Evolutionary conservation across 2,888 invertebrate species (phyloP), one percentile per base, ranked within the genome.

Genomic region (Tetragonisca angustula): DNA sequence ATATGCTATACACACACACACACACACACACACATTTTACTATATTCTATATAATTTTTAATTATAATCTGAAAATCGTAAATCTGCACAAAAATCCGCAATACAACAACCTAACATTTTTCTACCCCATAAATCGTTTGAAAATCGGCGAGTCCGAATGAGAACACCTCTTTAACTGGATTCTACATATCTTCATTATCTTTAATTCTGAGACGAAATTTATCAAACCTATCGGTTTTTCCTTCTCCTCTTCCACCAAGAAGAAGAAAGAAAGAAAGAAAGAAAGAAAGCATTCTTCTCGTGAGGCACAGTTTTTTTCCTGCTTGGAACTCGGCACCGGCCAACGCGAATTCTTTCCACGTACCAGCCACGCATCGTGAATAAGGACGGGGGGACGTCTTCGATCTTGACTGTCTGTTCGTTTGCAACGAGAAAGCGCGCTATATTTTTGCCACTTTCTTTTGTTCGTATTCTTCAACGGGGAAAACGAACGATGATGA

Each of bases 401-500:
- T 80, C 74, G 74, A 72, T 76, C 72, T 21, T 67, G 65, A 76
- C 76, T 76, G 70, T 68, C 83, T 83, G 73, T 65, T 79, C 75
- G 83, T 79, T 79, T 76, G 72, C 56, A 43, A 43, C 43, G 43
- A 54, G 54, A 73, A 69, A 73, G 65, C 64, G 65, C n/a, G 59
- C 65, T 71, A 73, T 71, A 67, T 76, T 74, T 83, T 77, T 76
- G 71, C 76, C 76, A 11, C 75, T 62, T 21, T 27, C 61, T 54
- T 83, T 83, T 85, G 73, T 83, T 65, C 74, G 70, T 71, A 72
- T 76, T 62, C 74, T 83, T 83, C 71, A 75, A 78, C 36, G 71
- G 67, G 43, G 65, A 50, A 68, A 62, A 75, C 59, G 74, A 78
- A 74, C 84, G 68, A 73, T 52, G 76, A 62, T 54, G 79, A 73